Percentiles rank a stretch among this genome's conserved stretches.
Evolutionary conservation across 2,797 vertebrate species (phyloP).

Genomic region (Chiloscyllium punctatum): DNA sequence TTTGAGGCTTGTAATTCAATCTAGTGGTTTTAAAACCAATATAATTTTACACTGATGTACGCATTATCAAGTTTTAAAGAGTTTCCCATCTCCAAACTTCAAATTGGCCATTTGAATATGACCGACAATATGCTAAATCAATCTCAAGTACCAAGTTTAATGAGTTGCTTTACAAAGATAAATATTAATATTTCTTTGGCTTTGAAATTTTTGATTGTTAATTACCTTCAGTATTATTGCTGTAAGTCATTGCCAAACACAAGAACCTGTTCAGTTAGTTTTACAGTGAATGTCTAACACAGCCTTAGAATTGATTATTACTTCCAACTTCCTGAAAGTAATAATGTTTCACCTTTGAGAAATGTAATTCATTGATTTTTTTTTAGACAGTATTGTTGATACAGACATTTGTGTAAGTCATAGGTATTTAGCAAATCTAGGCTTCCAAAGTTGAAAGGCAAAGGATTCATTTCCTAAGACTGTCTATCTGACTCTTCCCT

Average conservation of each 20-base stretch:
- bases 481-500: no score
- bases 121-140: background rate
- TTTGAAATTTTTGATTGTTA: background rate
- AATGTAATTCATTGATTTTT: background rate
- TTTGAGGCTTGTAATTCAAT: background rate
- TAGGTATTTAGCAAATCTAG: no score
- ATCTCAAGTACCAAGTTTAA: background rate
- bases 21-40: background rate
- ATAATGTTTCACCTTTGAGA: background rate
- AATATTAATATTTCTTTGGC: background rate
- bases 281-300: background rate
- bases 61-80: background rate
- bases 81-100: background rate
- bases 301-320: background rate
- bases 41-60: background rate
- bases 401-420: background rate
- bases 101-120: background rate
- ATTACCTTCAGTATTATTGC: background rate
- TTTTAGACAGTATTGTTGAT: background rate
- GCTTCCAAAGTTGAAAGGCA: no score
- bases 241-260: background rate
- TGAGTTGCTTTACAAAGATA: background rate
- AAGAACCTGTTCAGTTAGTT: background rate
- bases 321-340: background rate
- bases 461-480: no score